Percentiles rank a stretch among this genome's conserved stretches.
phyloP scores from a whole-genome alignment of 2,888 invertebrate species.

The Unio pictorum region DNA sequence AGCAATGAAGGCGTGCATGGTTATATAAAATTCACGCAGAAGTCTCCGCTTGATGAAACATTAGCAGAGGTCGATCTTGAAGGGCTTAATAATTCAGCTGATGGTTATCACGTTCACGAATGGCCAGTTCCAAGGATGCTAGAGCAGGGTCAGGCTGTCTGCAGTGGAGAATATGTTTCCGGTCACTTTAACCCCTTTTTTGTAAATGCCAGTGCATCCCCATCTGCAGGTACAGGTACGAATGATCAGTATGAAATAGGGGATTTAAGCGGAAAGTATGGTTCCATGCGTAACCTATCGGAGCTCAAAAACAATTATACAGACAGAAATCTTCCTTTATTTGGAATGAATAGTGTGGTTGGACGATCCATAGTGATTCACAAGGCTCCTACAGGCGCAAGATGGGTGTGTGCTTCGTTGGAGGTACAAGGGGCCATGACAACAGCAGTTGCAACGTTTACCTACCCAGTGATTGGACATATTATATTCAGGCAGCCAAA shows the following conservation, averaged over 20 bases:
- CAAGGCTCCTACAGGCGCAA: slow-evolving; percentile 68
- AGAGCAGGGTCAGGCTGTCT: slow-evolving; percentile 45
- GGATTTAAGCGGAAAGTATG: slow-evolving; percentile 91
- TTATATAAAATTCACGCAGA: slow-evolving; percentile 83
- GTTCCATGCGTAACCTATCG: slow-evolving; percentile 80
- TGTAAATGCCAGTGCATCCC: slow-evolving; percentile 72
- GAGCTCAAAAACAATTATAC: slow-evolving; percentile 75
- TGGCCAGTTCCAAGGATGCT: slow-evolving; percentile 70
- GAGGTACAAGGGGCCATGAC: slow-evolving; percentile 71
- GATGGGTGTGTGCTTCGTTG: slow-evolving; percentile 73
- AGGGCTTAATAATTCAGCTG: slow-evolving; percentile 66
- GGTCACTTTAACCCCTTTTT: slow-evolving; percentile 83
- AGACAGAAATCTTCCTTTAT: slow-evolving; percentile 87
- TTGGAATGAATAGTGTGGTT: slow-evolving; percentile 83
- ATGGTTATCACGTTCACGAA: slow-evolving; percentile 72
- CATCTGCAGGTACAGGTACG: slow-evolving; percentile 77
- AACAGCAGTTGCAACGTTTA: slow-evolving; percentile 85
- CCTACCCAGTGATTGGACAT: slow-evolving; percentile 90
- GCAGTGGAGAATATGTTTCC: slow-evolving; percentile 77
- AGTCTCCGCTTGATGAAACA: slow-evolving; percentile 83
- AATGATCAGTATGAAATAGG: slow-evolving; percentile 93
- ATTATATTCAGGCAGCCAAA: slow-evolving; percentile 86
- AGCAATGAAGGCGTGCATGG: slow-evolving; percentile 82
- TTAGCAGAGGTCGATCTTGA: slow-evolving; percentile 74
- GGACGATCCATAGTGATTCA: slow-evolving; percentile 86